A percentile compares a stretch with the other conserved stretches of the same genome.
phyloP scores from a whole-genome alignment of 2,888 invertebrate species.

The Rhaphigaster nebulosa region DNA sequence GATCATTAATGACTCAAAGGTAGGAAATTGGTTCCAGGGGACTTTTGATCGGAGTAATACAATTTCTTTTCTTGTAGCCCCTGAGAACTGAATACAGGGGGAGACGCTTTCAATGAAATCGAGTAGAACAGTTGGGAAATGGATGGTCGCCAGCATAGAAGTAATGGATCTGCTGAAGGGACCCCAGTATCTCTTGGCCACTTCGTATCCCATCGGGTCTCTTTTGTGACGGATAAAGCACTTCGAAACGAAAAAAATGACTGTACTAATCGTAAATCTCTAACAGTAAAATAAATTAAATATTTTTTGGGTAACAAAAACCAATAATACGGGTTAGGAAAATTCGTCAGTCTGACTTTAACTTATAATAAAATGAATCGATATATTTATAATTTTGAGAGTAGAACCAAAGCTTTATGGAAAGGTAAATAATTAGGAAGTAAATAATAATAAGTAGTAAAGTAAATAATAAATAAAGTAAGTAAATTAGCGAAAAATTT shows the following conservation, averaged over 20 bases:
- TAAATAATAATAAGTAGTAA: no score
- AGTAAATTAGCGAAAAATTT: no score
- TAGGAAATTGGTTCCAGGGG: not conserved
- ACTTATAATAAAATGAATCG: no score
- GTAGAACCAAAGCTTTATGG: no score
- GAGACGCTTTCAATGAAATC: constrained; percentile 16
- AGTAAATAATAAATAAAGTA: no score
- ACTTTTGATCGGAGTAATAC: not conserved
- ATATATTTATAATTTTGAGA: no score
- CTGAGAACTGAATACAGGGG: not conserved
- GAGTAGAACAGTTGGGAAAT: constrained; percentile 16
- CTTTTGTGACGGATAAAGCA: not conserved
- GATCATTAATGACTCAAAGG: not conserved
- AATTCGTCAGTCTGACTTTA: no score
- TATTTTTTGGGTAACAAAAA: not conserved
- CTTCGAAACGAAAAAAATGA: not conserved
- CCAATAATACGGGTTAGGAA: no score
- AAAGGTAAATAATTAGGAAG: no score
- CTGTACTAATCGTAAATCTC: not conserved
- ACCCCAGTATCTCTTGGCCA: not conserved
- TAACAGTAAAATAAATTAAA: not conserved
- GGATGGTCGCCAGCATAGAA: not conserved
- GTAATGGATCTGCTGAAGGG: constrained; percentile 16
- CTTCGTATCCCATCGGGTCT: not conserved
- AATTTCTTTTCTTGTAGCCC: not conserved